phyloP scores from a whole-genome alignment of 92 coral and sea anemone genomes.

The Siderastrea radians region DNA sequence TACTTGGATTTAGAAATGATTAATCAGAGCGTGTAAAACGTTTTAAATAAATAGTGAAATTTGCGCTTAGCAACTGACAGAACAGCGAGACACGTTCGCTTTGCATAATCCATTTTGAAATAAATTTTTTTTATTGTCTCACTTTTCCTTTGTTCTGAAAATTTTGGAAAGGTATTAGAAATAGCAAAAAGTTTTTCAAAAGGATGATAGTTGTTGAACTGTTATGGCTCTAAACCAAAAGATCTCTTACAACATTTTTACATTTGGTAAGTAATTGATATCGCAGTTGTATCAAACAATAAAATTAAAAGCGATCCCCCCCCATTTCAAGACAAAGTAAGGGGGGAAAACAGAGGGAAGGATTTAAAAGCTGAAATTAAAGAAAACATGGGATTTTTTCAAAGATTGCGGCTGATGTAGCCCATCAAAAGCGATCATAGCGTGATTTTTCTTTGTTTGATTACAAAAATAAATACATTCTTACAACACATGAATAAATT shows the following conservation, averaged over 20 bases:
- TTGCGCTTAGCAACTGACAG: neutral
- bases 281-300: too few species aligned
- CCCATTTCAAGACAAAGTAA: too few species aligned
- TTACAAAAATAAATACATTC: neutral
- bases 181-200: neutral
- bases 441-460: conserved; percentile 21
- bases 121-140: neutral
- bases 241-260: too few species aligned
- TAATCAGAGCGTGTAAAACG: neutral
- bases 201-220: neutral
- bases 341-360: neutral
- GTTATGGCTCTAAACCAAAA: too few species aligned
- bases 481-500: neutral
- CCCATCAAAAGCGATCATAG: neutral
- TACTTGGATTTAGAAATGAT: neutral
- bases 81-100: neutral
- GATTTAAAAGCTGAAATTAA: neutral
- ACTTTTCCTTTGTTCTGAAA: neutral
- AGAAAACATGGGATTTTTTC: neutral
- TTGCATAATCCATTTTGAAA: neutral
- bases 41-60: conserved; percentile 5
- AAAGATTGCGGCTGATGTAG: neutral
- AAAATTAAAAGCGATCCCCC: too few species aligned
- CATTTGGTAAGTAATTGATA: too few species aligned
- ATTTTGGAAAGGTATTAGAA: neutral